Evolutionary conservation across 2,113 vertebrate genomes (phyloP).

Genomic region (Sialia sialis): DNA sequence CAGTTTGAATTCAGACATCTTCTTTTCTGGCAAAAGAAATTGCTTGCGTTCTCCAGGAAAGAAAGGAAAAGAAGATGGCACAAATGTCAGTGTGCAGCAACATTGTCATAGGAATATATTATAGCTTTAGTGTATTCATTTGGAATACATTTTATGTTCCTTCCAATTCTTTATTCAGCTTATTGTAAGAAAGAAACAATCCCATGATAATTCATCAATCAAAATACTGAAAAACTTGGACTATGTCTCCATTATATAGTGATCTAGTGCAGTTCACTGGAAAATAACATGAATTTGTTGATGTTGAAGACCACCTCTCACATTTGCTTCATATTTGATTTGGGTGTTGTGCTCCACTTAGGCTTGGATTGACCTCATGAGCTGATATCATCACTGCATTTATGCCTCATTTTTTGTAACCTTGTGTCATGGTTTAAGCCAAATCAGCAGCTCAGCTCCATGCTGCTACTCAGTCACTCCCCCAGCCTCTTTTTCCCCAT

Average conservation of each 20-base stretch:
- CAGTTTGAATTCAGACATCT: background rate
- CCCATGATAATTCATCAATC: background rate
- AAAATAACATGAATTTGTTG: background rate
- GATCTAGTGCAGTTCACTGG: background rate
- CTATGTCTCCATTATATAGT: background rate
- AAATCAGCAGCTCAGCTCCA: background rate
- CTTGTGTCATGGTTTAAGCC: background rate
- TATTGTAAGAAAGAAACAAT: background rate
- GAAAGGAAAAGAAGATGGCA: background rate
- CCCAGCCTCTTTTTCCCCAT: too few relatives aligned
- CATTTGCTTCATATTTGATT: background rate
- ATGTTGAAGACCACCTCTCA: background rate
- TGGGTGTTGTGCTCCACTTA: background rate
- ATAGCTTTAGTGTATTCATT: background rate
- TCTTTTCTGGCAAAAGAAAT: background rate
- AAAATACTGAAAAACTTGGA: background rate
- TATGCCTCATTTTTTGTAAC: background rate
- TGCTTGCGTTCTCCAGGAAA: background rate
- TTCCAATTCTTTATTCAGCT: background rate
- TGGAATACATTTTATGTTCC: background rate
- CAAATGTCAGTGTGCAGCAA: rapidly evolving
- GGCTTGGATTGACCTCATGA: background rate
- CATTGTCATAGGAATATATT: background rate
- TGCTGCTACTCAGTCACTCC: rapidly evolving
- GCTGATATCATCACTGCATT: background rate